These are phyloP conservation scores for Gastracanthus pulcherrimus DNA, from an alignment of 2,888 invertebrate genomes.

Conservation along the genomic window DNA sequence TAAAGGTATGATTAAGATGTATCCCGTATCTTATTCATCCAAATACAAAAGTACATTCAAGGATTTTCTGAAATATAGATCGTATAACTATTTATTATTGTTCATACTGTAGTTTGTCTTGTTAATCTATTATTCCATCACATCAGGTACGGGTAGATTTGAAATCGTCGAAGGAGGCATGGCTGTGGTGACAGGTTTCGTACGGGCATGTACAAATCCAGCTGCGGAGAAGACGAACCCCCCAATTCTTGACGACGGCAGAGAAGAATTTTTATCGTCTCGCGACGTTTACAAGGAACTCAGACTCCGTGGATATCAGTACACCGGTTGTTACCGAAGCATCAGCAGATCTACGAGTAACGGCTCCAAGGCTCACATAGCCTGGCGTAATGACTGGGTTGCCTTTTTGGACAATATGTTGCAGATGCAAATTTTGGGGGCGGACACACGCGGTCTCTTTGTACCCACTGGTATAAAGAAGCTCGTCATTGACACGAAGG, in stretches of 20 bases:
- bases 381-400: slow-evolving; percentile 84
- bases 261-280: slow-evolving; percentile 65
- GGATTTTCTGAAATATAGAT: not conserved
- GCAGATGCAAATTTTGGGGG: slow-evolving; percentile 80
- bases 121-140: not conserved
- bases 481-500: slow-evolving; percentile 79
- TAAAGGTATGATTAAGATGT: slow-evolving; percentile 77
- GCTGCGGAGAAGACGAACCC: slow-evolving; percentile 68
- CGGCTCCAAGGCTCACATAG: slow-evolving; percentile 74
- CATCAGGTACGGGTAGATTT: slow-evolving; percentile 75
- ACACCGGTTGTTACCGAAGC: slow-evolving; percentile 79
- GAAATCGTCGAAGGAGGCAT: slow-evolving; percentile 85
- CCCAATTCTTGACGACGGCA: slow-evolving; percentile 47
- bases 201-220: slow-evolving; percentile 80
- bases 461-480: slow-evolving; percentile 82
- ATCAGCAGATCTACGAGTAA: slow-evolving; percentile 77
- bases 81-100: not conserved
- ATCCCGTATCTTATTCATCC: too few species aligned
- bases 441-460: slow-evolving; percentile 77
- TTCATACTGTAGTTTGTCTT: too few species aligned
- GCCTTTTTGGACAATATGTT: slow-evolving; percentile 85
- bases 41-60: not conserved
- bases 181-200: slow-evolving; percentile 85
- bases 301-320: slow-evolving; percentile 79
- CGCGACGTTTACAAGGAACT: slow-evolving; percentile 78